Base-by-base conservation (phyloP, 1,140 invertebrate species). In the Calephelis virginiensis region DNA sequence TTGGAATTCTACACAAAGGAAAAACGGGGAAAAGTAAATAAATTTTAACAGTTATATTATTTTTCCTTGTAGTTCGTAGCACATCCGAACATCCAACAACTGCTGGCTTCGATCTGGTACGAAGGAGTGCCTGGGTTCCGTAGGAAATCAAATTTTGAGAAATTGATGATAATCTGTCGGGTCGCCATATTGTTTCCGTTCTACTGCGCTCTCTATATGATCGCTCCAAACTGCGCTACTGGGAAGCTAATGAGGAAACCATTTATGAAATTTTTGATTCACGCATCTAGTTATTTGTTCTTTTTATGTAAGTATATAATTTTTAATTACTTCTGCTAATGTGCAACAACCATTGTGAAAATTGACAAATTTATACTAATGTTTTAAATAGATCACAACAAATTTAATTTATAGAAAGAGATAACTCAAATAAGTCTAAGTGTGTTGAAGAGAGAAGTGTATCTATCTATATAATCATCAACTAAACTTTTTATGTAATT, bases 231-330 rank as follows among this genome's bases (percentile, higher is more conserved):
- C 70, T 95, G 95, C 61, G 89, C 92, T 38, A 94, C 94, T 17
- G 97, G 96, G 0, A 94, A 94, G 78, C 91, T 97, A 5, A 95
- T 98, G 93, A 93, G 96, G 70, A 96, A 96, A 78, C 97, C 97
- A 0, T 98, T 98, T 82, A 97, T 98, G 94, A 98, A 98, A 88
- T 99, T 99, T 86, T 93, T 98, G 68, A 95, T 96, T 66, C 97
- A 98, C 80, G 96, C 97, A 0, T 96, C 96, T 0, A 97, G 97
- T 12, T 98, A 98, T 87, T 92, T 98, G 48, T 97, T 98, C 89
- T 98, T 98, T 86, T 92, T 99, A 50, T 91, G 97, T 97, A 83
- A 94, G 94, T 94, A 74, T 66, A 67, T 38, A 14, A 17, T 40
- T 46, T 5, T 61, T 12, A 28, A 28, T 28, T 28, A 28, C 28